These are phyloP conservation scores for Zaprionus vittiger DNA, from an alignment of 1,140 invertebrate species.

Conservation along the genomic window DNA sequence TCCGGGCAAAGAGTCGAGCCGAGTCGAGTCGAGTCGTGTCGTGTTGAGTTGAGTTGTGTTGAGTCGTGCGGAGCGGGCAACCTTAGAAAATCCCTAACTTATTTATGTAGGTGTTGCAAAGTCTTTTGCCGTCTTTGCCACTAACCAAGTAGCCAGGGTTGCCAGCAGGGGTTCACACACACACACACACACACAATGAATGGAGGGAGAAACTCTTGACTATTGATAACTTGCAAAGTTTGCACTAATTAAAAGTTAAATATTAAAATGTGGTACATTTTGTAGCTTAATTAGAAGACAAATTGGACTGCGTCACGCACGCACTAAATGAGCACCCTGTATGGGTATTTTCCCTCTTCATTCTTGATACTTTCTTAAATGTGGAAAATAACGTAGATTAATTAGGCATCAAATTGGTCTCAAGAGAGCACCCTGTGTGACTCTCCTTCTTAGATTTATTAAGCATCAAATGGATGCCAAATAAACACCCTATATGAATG, in stretches of 20 bases:
- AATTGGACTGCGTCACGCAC: background rate
- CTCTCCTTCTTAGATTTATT: background rate
- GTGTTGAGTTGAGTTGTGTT: background rate
- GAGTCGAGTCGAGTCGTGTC: background rate
- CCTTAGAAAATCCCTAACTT: slow-evolving; percentile 39
- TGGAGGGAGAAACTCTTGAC: slow-evolving; percentile 2
- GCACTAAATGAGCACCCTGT: background rate
- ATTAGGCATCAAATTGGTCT: too few species aligned
- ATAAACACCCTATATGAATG: background rate
- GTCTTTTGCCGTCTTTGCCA: slow-evolving; percentile 32
- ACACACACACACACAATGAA: background rate
- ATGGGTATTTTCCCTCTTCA: background rate
- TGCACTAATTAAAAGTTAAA: slow-evolving; percentile 22
- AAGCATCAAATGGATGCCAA: background rate
- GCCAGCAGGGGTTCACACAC: background rate
- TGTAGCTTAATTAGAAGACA: background rate
- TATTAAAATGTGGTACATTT: background rate
- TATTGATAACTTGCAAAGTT: slow-evolving; percentile 19
- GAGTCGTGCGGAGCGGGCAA: slow-evolving; percentile 3
- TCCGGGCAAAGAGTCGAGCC: background rate
- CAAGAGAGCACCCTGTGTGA: too few species aligned
- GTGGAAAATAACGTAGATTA: too few species aligned
- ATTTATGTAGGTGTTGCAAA: slow-evolving; percentile 51
- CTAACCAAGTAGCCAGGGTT: slow-evolving; percentile 29
- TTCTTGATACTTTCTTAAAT: too few species aligned